These are phyloP conservation scores for Slavum lentiscoides DNA, from an alignment of 2,888 invertebrate genomes.

Conservation along the genomic window DNA sequence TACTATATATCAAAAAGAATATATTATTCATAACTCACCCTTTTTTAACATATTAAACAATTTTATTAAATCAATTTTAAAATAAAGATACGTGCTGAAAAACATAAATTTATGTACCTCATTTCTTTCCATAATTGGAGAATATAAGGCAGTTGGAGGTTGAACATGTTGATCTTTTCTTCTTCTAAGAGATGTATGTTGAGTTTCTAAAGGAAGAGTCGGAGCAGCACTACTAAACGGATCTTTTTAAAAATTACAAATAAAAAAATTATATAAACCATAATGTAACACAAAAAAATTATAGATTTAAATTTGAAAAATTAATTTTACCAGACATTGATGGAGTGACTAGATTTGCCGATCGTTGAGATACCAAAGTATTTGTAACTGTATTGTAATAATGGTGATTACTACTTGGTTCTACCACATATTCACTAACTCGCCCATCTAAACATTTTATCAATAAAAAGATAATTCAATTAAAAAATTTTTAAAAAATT, in stretches of 20 bases:
- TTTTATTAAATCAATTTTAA: neutral
- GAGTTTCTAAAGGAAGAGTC: slow-evolving; percentile 59
- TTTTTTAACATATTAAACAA: neutral
- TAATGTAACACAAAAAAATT: neutral
- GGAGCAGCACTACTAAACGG: slow-evolving; percentile 38
- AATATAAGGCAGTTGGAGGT: slow-evolving; percentile 58
- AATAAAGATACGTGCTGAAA: slow-evolving; percentile 3
- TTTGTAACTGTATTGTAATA: slow-evolving; percentile 54
- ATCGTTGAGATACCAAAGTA: slow-evolving; percentile 36
- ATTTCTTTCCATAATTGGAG: slow-evolving; percentile 62
- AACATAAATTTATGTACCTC: slow-evolving; percentile 59
- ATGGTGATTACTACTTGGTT: slow-evolving; percentile 55
- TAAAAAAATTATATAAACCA: slow-evolving; percentile 9
- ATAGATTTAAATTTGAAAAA: neutral
- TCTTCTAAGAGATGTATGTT: slow-evolving; percentile 62
- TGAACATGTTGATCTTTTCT: slow-evolving; percentile 60
- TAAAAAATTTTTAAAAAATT: neutral
- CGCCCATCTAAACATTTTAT: slow-evolving; percentile 53
- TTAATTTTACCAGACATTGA: slow-evolving; percentile 44
- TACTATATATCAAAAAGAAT: neutral
- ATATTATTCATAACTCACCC: neutral
- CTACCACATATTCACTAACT: slow-evolving; percentile 56
- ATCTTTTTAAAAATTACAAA: slow-evolving; percentile 24
- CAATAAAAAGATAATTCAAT: slow-evolving; percentile 4
- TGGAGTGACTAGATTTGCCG: slow-evolving; percentile 45